A percentile compares a stretch with the other conserved stretches of the same genome.
Conservation (phyloP, 2,113 vertebrate genomes). For the Boulengeromyrus knoepffleri region DNA sequence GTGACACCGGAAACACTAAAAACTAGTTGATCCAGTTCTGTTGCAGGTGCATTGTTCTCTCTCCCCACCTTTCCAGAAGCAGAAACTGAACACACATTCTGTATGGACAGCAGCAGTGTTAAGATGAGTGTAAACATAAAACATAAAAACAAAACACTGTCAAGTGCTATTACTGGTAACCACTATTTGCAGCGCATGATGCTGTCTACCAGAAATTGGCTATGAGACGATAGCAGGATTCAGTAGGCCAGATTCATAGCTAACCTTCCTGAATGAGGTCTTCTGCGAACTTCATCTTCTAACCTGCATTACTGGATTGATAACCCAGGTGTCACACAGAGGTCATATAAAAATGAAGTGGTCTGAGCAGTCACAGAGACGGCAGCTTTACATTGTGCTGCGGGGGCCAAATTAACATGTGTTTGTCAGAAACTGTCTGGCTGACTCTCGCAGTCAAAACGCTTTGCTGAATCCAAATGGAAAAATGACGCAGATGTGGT, state of each 20-base stretch:
- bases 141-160: background rate
- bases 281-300: background rate
- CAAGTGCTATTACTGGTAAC: background rate
- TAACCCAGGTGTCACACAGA: background rate
- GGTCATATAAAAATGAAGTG: background rate
- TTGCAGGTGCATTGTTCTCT: slow-evolving; percentile 7
- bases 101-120: background rate
- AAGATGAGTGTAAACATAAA: background rate
- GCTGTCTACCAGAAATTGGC: background rate
- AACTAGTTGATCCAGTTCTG: background rate
- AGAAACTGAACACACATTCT: background rate
- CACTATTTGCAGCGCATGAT: background rate
- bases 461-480: background rate
- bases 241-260: background rate
- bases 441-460: background rate
- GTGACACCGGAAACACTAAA: background rate
- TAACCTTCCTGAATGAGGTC: background rate
- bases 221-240: background rate
- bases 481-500: background rate
- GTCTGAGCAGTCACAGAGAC: background rate
- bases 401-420: background rate
- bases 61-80: background rate
- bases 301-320: background rate
- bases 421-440: background rate
- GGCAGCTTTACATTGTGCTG: background rate